Percentiles rank a stretch among this genome's conserved stretches.
phyloP scores from a whole-genome alignment of 2,113 vertebrate species.

The Aspiorhynchus laticeps region DNA sequence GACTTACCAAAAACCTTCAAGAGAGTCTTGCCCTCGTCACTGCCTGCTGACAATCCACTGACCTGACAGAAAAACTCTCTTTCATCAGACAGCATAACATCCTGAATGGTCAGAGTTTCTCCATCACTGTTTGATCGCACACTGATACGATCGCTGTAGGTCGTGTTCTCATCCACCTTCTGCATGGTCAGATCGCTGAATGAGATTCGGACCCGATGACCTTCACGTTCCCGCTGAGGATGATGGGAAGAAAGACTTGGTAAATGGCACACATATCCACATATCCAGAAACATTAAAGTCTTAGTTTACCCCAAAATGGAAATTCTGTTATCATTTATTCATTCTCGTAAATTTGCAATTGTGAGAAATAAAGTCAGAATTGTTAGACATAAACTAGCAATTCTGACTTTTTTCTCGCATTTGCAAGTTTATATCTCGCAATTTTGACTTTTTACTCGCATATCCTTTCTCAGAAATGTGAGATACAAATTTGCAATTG shows the following conservation, averaged over 20 bases:
- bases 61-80: slow-evolving; percentile 85
- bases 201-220: slow-evolving; percentile 72
- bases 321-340: background rate
- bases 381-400: too few relatives aligned
- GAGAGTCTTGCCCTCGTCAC: slow-evolving; percentile 73
- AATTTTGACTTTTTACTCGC: too few relatives aligned
- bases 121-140: slow-evolving; percentile 61
- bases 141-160: slow-evolving; percentile 74
- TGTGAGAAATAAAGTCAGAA: too few relatives aligned
- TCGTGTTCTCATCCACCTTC: slow-evolving; percentile 66
- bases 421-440: too few relatives aligned
- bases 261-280: background rate
- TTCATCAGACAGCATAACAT: slow-evolving; percentile 73
- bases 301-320: background rate
- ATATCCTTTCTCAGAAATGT: too few relatives aligned
- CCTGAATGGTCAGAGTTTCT: slow-evolving; percentile 71
- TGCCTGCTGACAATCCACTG: slow-evolving; percentile 63
- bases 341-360: background rate
- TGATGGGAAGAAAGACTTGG: slow-evolving; percentile 17
- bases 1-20: slow-evolving; percentile 85
- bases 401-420: too few relatives aligned
- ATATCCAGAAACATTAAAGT: background rate
- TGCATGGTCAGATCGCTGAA: slow-evolving; percentile 59
- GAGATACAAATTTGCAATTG: too few relatives aligned
- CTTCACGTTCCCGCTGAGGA: slow-evolving; percentile 38